Base-by-base conservation (phyloP, 2,888 invertebrate species). In the Drosophila buzzatii region DNA sequence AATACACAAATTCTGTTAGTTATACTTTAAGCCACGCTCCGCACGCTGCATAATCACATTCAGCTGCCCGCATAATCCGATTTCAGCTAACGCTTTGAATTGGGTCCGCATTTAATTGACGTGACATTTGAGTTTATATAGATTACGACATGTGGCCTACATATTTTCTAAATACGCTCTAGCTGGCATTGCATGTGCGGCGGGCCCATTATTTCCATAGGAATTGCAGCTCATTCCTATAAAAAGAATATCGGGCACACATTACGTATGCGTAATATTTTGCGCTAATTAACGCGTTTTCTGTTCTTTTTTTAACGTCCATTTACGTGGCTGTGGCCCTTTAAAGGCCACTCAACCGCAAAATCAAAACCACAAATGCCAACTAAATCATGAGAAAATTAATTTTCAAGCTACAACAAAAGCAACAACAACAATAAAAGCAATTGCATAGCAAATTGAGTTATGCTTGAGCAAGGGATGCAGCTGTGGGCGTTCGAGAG, bases 381-480 rank as follows among this genome's bases (percentile, higher is more conserved):
- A 85, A 87, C 88, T 85, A 79, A 85, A 82, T 87, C 85, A 85
- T 85, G 75, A 82, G 85, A 82, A 87, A 87, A 85, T 85, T 87
- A 87, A 85, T 85, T 87, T 82, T 70, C 70, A 63, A 76, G 64
- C 57, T 60, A 67, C 56, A 39, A 37, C 55, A 60, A 57, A 49
- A 67, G 44, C 49, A 64, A 61, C 37, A 57, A 9, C 47, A 16
- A 20, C 70, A 81, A 51, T 41, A 52, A 52, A 52, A 23, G 52
- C 52, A 79, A 81, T 76, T 84, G 80, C 85, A 84, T 81, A 84
- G 71, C 73, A 85, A 85, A 85, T 85, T 84, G 81, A 85, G 76
- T 85, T 87, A 87, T 57, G 58, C 68, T 61, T 42, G 49, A 65
- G 75, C 59, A 44, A 18, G 68, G 45, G 51, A 57, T 66, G 69